These are phyloP conservation scores for Rhogogaster chlorosoma DNA, from an alignment of 2,888 invertebrate species.

Conservation along the genomic window DNA sequence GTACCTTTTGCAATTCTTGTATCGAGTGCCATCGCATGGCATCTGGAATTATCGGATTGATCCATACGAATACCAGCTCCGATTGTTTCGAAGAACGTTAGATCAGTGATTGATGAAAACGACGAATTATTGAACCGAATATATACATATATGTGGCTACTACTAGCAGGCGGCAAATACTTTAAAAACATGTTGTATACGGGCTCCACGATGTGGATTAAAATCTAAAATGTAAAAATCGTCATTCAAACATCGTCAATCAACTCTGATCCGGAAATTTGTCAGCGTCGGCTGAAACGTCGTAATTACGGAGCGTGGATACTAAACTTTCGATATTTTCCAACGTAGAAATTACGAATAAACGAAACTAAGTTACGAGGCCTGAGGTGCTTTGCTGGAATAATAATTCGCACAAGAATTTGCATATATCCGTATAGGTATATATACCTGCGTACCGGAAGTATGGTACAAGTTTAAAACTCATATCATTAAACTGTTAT, in stretches of 20 bases:
- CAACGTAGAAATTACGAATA: constrained; percentile 11
- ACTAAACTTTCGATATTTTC: constrained; percentile 38
- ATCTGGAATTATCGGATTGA: background rate
- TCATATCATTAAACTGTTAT: background rate
- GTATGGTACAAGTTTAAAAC: constrained; percentile 7
- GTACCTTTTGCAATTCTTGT: background rate
- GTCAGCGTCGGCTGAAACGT: constrained; percentile 14
- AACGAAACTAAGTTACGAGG: constrained; percentile 36
- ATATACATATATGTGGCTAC: background rate
- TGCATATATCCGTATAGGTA: constrained; percentile 22
- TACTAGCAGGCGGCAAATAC: background rate
- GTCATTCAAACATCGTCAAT: background rate
- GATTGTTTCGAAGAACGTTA: background rate
- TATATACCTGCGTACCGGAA: background rate
- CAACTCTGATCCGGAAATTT: constrained; percentile 15
- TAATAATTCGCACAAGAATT: constrained; percentile 18
- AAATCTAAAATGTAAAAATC: background rate
- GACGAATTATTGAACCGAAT: background rate
- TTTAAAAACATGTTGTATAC: background rate
- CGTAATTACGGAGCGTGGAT: constrained; percentile 15
- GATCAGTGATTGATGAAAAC: background rate
- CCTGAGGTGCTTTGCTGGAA: constrained; percentile 29
- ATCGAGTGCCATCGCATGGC: constrained; percentile 3
- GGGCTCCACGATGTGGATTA: background rate
- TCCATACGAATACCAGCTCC: background rate